Base-by-base conservation (phyloP, 1,140 invertebrate genomes). In the Cherax quadricarinatus region DNA sequence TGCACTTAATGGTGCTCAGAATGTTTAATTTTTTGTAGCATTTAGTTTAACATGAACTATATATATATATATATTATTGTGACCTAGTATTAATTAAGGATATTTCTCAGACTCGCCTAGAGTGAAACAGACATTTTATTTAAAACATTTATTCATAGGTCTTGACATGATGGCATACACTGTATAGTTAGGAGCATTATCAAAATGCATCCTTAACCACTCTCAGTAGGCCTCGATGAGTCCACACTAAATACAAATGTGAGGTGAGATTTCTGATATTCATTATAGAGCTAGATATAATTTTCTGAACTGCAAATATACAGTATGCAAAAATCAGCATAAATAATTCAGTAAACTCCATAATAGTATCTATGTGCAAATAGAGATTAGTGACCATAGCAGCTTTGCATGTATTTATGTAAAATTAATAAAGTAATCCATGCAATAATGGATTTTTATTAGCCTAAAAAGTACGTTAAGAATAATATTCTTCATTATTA, bases 391-490 rank as follows among this genome's bases (percentile, higher is more conserved):
- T 73, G 60, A 75, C 70, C 80, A 62, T 89, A 89, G 88, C 79
- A 89, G 88, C 88, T 89, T 83, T 89, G 88, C 88, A 89, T 89
- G 88, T 89, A 89, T 89, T 89, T 89, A 89, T 89, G 83, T 89
- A 60, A 83, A 24, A 89, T 89, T 66, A 89, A 89, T 81, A 49
- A 89, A 70, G 62, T 41, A 62, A 73, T 49, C n/a, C 49, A 78
- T 51, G 70, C 16, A 78, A 51, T 73, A 53, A 70, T 70, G 62
- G 48, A 6, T 7, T 86, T 30, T 86, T 49, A 49, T 24, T 48
- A 30, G 12, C 30, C 30, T 41, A 41, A 41, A 41, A 41, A 41
- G 2, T 41, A 41, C 30, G 30, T 41, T 41, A 41, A 41, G 2
- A 41, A 41, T 41, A 41, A 18, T n/a, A n/a, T n/a, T n/a, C n/a